These are phyloP conservation scores for Scrobipalpa costella DNA, from an alignment of 2,888 invertebrate species.

Conservation along the genomic window DNA sequence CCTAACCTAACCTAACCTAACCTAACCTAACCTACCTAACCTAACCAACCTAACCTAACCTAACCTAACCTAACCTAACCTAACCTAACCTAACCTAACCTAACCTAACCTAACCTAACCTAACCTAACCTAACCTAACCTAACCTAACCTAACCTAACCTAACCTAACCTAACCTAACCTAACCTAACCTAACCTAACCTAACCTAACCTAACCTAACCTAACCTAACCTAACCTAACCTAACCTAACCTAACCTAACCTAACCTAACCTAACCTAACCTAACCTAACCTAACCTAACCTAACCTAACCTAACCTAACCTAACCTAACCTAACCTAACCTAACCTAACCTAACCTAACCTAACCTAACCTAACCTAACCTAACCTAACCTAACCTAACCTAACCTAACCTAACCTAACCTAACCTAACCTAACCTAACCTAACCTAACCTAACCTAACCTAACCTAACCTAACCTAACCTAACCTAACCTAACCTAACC, in stretches of 20 bases:
- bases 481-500: slow-evolving; percentile 28
- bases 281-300: slow-evolving; percentile 13
- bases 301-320: slow-evolving; percentile 21
- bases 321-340: slow-evolving; percentile 19
- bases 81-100: slow-evolving; percentile 30
- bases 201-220: slow-evolving; percentile 29
- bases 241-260: slow-evolving; percentile 31
- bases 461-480: slow-evolving; percentile 28
- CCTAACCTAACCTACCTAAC: too few species aligned
- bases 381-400: slow-evolving; percentile 26
- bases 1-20: slow-evolving; percentile 27
- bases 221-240: slow-evolving; percentile 31
- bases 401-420: slow-evolving; percentile 27
- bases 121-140: slow-evolving; percentile 30
- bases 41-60: slow-evolving; percentile 26
- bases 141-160: slow-evolving; percentile 31
- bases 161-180: slow-evolving; percentile 32
- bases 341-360: slow-evolving; percentile 23
- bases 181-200: slow-evolving; percentile 30
- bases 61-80: slow-evolving; percentile 28
- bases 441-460: slow-evolving; percentile 28
- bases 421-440: slow-evolving; percentile 28
- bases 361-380: slow-evolving; percentile 21
- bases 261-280: slow-evolving; percentile 26
- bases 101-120: slow-evolving; percentile 30